These are phyloP conservation scores for Acromyrmex heyeri DNA, from an alignment of 1,140 invertebrate species.

Conservation along the genomic window DNA sequence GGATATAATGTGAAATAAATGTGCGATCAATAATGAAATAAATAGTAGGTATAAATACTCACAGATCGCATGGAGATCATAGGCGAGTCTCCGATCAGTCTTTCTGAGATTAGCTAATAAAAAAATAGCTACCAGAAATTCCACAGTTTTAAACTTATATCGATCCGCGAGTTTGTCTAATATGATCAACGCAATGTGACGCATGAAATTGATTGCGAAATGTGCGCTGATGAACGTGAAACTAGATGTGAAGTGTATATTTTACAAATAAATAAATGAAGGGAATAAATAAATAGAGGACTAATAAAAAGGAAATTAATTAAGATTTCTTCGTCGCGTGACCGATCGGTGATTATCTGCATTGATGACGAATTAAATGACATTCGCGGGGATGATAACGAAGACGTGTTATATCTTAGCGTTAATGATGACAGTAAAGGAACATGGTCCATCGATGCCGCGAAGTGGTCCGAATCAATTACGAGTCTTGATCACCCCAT, in stretches of 20 bases:
- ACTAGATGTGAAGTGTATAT: neutral
- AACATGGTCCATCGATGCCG: conserved; percentile 19
- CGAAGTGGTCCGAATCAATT: conserved; percentile 37
- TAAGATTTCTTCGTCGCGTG: neutral
- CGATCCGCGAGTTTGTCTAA: neutral
- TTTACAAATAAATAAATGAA: conserved; percentile 27
- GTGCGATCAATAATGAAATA: conserved; percentile 45
- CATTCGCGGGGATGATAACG: conserved; percentile 4
- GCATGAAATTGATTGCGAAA: conserved; percentile 2
- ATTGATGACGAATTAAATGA: neutral
- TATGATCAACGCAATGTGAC: neutral
- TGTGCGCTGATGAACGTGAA: conserved; percentile 19
- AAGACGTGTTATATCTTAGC: conserved; percentile 6
- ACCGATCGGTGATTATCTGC: neutral
- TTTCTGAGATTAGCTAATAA: conserved; percentile 8
- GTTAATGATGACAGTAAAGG: conserved; percentile 6
- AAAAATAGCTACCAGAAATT: conserved; percentile 9
- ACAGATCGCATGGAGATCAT: neutral
- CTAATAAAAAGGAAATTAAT: conserved; percentile 22
- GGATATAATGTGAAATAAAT: conserved; percentile 25
- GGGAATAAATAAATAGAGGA: too few relatives aligned
- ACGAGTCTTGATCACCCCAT: conserved; percentile 74
- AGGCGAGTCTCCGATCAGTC: neutral
- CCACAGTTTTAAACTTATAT: conserved; percentile 10
- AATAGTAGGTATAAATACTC: conserved; percentile 8